Conservation (phyloP, 2,797 vertebrate species). For the Margarornis squamiger region DNA sequence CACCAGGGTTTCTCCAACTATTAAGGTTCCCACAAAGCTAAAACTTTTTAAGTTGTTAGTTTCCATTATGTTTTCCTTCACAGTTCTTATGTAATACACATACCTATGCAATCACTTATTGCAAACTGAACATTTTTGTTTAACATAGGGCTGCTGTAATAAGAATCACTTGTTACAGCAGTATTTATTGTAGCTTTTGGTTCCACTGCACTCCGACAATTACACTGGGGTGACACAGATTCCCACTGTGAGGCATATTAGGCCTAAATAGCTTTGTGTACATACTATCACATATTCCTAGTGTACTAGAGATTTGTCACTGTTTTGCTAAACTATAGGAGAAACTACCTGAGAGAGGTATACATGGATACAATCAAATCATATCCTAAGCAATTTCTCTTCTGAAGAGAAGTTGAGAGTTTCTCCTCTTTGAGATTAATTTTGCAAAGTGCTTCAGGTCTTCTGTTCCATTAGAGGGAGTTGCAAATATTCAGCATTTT, state of each 20-base stretch:
- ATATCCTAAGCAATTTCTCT: not conserved
- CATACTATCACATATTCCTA: not conserved
- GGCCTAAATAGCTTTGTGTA: not conserved
- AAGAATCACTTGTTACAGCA: not conserved
- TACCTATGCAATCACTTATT: not conserved
- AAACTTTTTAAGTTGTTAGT: not conserved
- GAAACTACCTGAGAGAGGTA: not conserved
- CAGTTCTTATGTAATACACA: not conserved
- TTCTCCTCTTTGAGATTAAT: not conserved
- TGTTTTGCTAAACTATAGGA: not conserved
- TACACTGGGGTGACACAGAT: not conserved
- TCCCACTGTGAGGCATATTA: not conserved
- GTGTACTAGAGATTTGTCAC: not conserved
- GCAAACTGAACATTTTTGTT: not conserved
- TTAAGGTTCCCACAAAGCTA: not conserved
- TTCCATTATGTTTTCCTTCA: not conserved
- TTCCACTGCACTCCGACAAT: not conserved
- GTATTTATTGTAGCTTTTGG: not conserved
- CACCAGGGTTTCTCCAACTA: not conserved
- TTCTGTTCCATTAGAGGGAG: not conserved
- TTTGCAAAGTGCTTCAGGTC: not conserved
- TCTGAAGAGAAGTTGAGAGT: not conserved
- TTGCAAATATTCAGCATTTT: not conserved
- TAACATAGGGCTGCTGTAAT: not conserved
- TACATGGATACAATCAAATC: not conserved